phyloP scores from a whole-genome alignment of 2,797 vertebrate species.

The Xiphophorus birchmanni region DNA sequence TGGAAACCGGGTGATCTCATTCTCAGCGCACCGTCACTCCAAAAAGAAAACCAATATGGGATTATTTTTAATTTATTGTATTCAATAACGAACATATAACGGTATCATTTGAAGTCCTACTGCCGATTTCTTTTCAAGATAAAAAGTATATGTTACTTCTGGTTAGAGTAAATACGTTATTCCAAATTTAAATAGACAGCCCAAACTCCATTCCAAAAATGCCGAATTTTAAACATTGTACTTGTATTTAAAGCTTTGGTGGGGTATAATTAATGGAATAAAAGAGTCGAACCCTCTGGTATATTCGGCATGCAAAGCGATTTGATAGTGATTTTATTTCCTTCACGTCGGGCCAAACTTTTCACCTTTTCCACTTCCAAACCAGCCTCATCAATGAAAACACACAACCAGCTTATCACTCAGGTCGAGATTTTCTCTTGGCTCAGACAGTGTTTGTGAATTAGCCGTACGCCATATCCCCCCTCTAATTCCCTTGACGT shows the following conservation, averaged over 20 bases:
- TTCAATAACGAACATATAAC: not conserved
- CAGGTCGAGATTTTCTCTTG: not conserved
- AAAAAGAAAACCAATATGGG: not conserved
- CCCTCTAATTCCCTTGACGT: too few relatives aligned
- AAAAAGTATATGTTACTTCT: not conserved
- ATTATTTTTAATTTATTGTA: not conserved
- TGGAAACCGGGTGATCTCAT: constrained; percentile 25
- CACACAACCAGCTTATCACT: constrained; percentile 7
- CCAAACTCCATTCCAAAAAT: constrained; percentile 18
- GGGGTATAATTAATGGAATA: not conserved
- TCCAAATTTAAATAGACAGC: constrained; percentile 5
- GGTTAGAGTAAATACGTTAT: not conserved
- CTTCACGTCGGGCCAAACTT: not conserved
- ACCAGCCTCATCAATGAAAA: not conserved
- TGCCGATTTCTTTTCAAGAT: not conserved
- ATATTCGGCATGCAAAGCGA: constrained; percentile 10
- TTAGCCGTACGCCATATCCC: not conserved
- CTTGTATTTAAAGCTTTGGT: not conserved
- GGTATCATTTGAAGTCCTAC: not conserved
- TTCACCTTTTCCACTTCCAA: not conserved
- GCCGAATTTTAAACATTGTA: not conserved
- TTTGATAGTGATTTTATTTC: not conserved
- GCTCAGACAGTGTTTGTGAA: not conserved
- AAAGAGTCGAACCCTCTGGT: not conserved
- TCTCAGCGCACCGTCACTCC: not conserved